Percentiles rank a stretch among this genome's conserved stretches.
These are phyloP conservation scores for Actenoides lindsayi DNA, from an alignment of 2,113 vertebrate species.

Conservation along the genomic window DNA sequence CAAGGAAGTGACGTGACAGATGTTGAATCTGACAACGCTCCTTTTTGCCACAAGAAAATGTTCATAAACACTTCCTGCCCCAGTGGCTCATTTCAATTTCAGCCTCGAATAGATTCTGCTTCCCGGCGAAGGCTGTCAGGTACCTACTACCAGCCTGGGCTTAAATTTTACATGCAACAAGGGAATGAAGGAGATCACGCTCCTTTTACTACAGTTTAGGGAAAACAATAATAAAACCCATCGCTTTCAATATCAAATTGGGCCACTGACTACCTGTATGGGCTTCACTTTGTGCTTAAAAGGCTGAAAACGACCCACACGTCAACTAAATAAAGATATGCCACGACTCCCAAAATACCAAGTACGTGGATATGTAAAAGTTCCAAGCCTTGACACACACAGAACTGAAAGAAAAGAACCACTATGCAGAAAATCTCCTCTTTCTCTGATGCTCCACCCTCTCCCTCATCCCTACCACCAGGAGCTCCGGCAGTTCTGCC, in stretches of 20 bases:
- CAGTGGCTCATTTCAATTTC: slow-evolving; percentile 58
- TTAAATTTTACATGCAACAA: slow-evolving; percentile 65
- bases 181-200: slow-evolving; percentile 53
- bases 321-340: background rate
- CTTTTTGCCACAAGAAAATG: slow-evolving; percentile 29
- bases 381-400: background rate
- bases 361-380: background rate
- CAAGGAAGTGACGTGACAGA: background rate
- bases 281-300: slow-evolving; percentile 31
- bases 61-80: slow-evolving; percentile 31
- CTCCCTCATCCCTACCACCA: background rate
- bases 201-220: slow-evolving; percentile 58
- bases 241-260: slow-evolving; percentile 58
- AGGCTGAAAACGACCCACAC: slow-evolving; percentile 17
- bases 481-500: background rate
- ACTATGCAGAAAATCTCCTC: background rate
- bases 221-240: slow-evolving; percentile 38
- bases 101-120: slow-evolving; percentile 56
- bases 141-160: background rate
- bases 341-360: background rate
- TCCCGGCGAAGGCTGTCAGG: slow-evolving; percentile 59
- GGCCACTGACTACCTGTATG: background rate
- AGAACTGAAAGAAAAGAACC: background rate
- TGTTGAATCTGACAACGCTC: slow-evolving; percentile 55
- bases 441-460: background rate